Percentiles rank a stretch among this genome's conserved stretches.
These are phyloP conservation scores for Ceratosolen solmsi DNA, from an alignment of 1,140 invertebrate species.

Conservation along the genomic window DNA sequence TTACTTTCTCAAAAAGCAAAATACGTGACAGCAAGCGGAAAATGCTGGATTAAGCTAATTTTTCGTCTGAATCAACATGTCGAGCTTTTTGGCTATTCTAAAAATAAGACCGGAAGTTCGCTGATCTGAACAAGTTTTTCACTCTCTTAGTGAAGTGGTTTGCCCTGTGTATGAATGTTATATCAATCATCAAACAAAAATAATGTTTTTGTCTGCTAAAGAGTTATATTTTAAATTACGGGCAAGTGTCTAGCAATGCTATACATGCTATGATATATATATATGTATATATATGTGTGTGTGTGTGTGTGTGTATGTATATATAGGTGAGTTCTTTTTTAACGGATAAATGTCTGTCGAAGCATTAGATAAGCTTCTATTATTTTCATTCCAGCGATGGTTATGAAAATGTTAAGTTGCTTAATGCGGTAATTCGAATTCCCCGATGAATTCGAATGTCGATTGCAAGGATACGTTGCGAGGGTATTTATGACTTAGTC, in stretches of 20 bases:
- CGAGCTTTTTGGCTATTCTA: slow-evolving; percentile 4
- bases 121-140: slow-evolving; percentile 7
- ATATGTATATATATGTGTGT: background rate
- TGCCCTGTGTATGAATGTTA: background rate
- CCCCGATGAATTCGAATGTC: too few species aligned
- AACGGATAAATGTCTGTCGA: too few species aligned
- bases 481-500: slow-evolving; percentile 38
- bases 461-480: background rate
- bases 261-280: background rate
- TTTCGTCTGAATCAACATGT: background rate
- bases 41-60: background rate
- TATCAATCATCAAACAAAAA: background rate
- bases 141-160: background rate
- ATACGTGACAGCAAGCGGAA: background rate
- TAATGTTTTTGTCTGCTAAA: background rate
- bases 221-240: slow-evolving; percentile 5
- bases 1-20: background rate
- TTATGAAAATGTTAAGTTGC: background rate
- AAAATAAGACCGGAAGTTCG: background rate
- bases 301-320: too few species aligned
- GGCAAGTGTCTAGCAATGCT: background rate
- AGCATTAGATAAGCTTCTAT: background rate
- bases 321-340: background rate
- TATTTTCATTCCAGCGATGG: background rate
- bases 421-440: too few species aligned